Evolutionary conservation across 2,888 invertebrate species (phyloP).

Genomic region (Aquatica leii): DNA sequence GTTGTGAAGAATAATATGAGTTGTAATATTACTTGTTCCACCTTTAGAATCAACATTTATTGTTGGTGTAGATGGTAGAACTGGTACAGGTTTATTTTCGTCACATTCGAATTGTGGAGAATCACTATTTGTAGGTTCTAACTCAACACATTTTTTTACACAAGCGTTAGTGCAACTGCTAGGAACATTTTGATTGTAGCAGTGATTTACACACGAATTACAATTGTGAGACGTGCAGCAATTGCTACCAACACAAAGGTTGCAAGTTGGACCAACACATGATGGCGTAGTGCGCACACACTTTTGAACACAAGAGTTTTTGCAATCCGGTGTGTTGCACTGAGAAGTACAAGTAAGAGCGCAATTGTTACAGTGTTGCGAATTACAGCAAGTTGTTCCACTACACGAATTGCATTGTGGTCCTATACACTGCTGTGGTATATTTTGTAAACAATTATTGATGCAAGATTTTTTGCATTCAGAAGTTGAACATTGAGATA

Average conservation of each 20-base stretch:
- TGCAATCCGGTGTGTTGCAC: slow-evolving; percentile 13
- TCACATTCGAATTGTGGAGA: slow-evolving; percentile 1
- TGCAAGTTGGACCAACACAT: slow-evolving; percentile 31
- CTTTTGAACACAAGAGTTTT: slow-evolving; percentile 21
- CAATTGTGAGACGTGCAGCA: slow-evolving; percentile 21
- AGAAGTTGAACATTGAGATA: slow-evolving; percentile 1
- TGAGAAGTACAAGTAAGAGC: not conserved
- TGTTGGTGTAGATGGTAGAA: not conserved
- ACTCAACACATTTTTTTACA: slow-evolving; percentile 11
- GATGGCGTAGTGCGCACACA: slow-evolving; percentile 21
- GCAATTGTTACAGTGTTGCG: slow-evolving; percentile 10
- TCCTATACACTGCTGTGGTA: slow-evolving; percentile 14
- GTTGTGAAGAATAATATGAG: slow-evolving; percentile 58
- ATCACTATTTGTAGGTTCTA: slow-evolving; percentile 13
- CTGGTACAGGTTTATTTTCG: not conserved
- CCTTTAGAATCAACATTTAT: not conserved
- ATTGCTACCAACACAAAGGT: slow-evolving; percentile 23
- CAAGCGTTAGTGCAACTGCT: slow-evolving; percentile 17
- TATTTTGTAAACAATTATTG: slow-evolving; percentile 9
- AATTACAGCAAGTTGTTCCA: slow-evolving; percentile 6
- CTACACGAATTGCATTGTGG: slow-evolving; percentile 7
- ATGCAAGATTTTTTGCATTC: slow-evolving; percentile 8
- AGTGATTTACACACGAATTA: slow-evolving; percentile 14
- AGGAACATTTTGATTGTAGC: slow-evolving; percentile 18
- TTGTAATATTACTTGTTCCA: slow-evolving; percentile 53